Conservation (phyloP, 2,888 invertebrate species). For the Acanthococcus lagerstroemiae region DNA sequence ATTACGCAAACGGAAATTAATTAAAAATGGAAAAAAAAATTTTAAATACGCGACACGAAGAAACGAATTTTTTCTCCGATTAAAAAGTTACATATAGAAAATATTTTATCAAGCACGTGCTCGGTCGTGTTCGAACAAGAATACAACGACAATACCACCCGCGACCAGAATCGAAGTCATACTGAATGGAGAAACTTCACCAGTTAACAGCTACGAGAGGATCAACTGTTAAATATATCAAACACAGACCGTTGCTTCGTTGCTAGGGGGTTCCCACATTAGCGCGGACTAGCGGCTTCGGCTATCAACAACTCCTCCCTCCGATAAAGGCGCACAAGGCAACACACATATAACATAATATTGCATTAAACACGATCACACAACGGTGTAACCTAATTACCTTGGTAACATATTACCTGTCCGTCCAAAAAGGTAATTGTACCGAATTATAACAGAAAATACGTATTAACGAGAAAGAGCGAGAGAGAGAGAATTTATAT, state of each 20-base stretch:
- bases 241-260: conserved; percentile 22
- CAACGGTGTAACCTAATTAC: conserved; percentile 5
- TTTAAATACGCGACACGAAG: neutral
- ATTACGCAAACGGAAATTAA: neutral
- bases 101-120: conserved; percentile 14
- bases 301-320: neutral
- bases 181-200: neutral
- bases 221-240: neutral
- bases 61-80: neutral
- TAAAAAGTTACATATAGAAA: neutral
- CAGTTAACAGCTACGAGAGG: neutral
- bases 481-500: conserved; percentile 17
- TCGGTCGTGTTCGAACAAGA: conserved; percentile 11
- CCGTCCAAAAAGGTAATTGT: conserved; percentile 9
- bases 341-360: neutral
- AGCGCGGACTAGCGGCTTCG: conserved; percentile 1
- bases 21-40: neutral
- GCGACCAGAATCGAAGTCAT: neutral
- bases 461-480: conserved; percentile 6
- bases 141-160: neutral
- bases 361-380: neutral
- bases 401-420: conserved; percentile 11
- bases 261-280: conserved; percentile 13
- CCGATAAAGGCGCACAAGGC: neutral
- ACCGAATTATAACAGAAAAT: conserved; percentile 5